phyloP scores from a whole-genome alignment of 2,888 invertebrate species.

The Nephrotoma appendiculata region DNA sequence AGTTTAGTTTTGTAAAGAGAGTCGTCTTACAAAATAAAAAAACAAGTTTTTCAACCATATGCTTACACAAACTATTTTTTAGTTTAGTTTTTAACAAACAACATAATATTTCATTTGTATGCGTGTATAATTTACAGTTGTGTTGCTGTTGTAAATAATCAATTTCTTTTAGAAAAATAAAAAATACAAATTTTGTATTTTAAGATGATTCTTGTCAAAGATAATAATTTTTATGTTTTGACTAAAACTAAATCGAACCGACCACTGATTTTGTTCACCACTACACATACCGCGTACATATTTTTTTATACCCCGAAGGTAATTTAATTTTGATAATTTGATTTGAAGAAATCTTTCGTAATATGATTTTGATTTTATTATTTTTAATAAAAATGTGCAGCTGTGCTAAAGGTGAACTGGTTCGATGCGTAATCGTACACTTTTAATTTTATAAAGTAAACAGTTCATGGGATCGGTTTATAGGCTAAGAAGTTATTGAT shows the following conservation, averaged over 20 bases:
- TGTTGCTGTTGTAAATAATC: background rate
- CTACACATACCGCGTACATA: background rate
- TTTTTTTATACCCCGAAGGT: background rate
- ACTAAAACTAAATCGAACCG: background rate
- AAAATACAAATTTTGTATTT: background rate
- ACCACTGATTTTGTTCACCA: background rate
- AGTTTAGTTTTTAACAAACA: background rate
- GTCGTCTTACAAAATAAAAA: background rate
- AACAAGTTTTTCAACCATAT: constrained; percentile 4
- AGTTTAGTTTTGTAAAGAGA: background rate
- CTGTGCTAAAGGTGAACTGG: background rate
- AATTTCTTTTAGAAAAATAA: background rate
- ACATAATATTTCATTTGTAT: background rate
- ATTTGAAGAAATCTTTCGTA: background rate
- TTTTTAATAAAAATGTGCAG: background rate
- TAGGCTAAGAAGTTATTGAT: too few species aligned
- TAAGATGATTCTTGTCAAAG: background rate
- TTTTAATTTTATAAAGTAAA: too few species aligned
- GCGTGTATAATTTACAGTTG: background rate
- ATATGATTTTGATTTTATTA: background rate
- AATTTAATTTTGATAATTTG: background rate
- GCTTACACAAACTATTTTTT: background rate
- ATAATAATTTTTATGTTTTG: background rate
- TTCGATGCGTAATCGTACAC: background rate
- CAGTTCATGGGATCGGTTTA: too few species aligned